Conservation (phyloP, 2,113 vertebrate genomes). For the Neodon shergylaensis region DNA sequence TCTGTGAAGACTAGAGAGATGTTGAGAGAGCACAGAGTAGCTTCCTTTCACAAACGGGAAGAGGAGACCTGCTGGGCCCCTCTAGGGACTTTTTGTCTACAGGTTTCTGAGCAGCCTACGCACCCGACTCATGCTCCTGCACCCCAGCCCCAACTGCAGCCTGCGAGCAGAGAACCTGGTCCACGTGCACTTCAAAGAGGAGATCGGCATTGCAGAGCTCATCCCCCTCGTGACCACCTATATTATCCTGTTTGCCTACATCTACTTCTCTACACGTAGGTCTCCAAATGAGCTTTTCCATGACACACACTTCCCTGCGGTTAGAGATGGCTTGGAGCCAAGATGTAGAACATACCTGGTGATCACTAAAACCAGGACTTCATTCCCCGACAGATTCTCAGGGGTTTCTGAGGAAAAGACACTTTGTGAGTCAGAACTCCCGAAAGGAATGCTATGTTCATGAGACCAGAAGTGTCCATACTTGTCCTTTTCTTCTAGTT, state of each 20-base stretch:
- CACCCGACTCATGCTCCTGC: constrained; percentile 92
- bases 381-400: not conserved
- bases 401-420: not conserved
- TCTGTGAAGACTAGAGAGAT: accelerated
- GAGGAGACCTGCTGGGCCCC: not conserved
- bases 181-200: constrained; percentile 98
- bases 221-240: constrained; percentile 99
- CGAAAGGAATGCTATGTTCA: not conserved
- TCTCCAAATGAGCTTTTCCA: not conserved
- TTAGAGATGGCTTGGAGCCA: not conserved
- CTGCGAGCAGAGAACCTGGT: constrained; percentile 93
- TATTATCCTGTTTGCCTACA: constrained; percentile 98
- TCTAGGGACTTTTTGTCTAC: not conserved
- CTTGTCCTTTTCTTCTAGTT: not conserved
- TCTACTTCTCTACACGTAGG: constrained; percentile 99
- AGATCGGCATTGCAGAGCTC: constrained; percentile 96
- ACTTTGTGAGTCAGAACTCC: not conserved
- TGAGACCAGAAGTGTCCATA: not conserved
- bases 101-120: constrained; percentile 96
- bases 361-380: not conserved
- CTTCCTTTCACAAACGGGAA: accelerated
- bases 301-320: not conserved
- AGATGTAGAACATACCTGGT: no score
- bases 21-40: accelerated
- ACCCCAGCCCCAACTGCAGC: constrained; percentile 96